These are phyloP conservation scores for Charadrius vociferus DNA, from an alignment of 2,113 vertebrate genomes.

Conservation along the genomic window DNA sequence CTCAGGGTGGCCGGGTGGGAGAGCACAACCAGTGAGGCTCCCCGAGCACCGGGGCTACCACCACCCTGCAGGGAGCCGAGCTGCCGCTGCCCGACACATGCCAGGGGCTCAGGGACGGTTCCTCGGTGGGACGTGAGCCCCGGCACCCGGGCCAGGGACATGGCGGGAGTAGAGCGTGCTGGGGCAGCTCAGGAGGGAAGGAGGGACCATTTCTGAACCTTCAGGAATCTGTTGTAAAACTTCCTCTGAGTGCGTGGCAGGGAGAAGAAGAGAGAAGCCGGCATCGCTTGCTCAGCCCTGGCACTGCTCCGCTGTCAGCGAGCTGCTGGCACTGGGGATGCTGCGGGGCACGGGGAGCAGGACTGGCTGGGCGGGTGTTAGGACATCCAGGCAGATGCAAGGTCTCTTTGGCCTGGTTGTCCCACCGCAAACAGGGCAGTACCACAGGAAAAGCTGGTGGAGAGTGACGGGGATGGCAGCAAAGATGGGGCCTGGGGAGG, in stretches of 20 bases:
- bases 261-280: not conserved
- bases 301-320: accelerated
- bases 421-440: accelerated
- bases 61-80: not conserved
- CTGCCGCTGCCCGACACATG: accelerated
- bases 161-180: accelerated
- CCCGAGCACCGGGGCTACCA: accelerated
- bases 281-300: too few species aligned
- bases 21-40: accelerated
- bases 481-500: too few species aligned
- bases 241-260: accelerated
- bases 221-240: not conserved
- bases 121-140: accelerated
- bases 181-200: accelerated
- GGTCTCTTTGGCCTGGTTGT: too few species aligned
- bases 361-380: accelerated
- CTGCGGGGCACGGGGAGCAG: accelerated
- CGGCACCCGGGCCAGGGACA: accelerated
- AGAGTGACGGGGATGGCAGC: not conserved
- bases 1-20: accelerated
- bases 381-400: accelerated
- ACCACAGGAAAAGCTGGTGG: not conserved
- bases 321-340: not conserved
- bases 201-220: not conserved
- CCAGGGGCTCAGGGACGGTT: accelerated